These are phyloP conservation scores for Daktulosphaira vitifoliae DNA, from an alignment of 1,140 invertebrate genomes.

Conservation along the genomic window DNA sequence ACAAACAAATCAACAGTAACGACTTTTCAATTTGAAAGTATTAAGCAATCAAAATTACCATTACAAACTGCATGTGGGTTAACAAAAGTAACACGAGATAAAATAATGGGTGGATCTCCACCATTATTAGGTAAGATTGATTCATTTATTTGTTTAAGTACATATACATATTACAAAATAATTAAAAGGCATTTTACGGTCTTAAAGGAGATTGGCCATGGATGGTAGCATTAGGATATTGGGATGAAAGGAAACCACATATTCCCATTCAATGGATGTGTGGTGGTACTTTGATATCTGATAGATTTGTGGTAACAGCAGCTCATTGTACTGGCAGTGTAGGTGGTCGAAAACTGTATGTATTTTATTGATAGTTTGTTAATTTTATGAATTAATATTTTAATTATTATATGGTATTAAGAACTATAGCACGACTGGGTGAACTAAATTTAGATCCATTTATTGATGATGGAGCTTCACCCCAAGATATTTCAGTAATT, in stretches of 20 bases:
- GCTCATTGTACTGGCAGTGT: neutral
- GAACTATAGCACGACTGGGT: conserved; percentile 42
- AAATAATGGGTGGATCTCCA: too few relatives aligned
- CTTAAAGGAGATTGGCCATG: conserved; percentile 38
- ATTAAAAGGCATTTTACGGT: too few relatives aligned
- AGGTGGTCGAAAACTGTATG: neutral
- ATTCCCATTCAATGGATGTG: conserved; percentile 44
- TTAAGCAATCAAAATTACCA: too few relatives aligned
- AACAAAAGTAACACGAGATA: too few relatives aligned
- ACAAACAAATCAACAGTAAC: too few relatives aligned
- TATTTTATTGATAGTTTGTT: neutral
- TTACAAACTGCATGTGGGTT: too few relatives aligned
- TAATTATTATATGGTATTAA: conserved; percentile 12
- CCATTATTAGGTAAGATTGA: too few relatives aligned
- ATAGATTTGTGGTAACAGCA: conserved; percentile 41
- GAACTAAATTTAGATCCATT: conserved; percentile 43
- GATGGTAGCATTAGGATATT: conserved; percentile 51
- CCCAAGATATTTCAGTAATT: conserved; percentile 41
- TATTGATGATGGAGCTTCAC: conserved; percentile 40
- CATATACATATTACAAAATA: too few relatives aligned
- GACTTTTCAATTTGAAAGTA: too few relatives aligned
- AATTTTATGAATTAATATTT: neutral
- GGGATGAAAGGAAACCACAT: conserved; percentile 37
- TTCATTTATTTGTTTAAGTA: too few relatives aligned
- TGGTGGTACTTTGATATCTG: conserved; percentile 67